Conservation (phyloP, 2,113 vertebrate genomes). For the Elanus axillaris region DNA sequence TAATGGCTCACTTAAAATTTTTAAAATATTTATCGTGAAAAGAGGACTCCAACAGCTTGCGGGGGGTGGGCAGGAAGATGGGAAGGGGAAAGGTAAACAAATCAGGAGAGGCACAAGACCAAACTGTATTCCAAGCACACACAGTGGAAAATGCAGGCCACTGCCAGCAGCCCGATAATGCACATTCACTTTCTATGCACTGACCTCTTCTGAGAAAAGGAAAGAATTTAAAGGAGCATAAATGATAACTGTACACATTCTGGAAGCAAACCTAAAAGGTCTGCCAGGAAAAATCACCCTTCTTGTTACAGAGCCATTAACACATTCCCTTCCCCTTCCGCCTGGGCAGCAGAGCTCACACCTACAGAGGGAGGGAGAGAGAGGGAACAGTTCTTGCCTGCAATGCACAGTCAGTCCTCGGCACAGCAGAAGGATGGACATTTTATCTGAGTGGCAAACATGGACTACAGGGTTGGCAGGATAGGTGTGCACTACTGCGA, state of each 20-base stretch:
- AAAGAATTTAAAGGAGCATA: slow-evolving; percentile 21
- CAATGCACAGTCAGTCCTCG: background rate
- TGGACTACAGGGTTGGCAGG: background rate
- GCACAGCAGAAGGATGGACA: background rate
- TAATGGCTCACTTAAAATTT: background rate
- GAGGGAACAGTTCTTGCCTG: background rate
- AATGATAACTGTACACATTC: background rate
- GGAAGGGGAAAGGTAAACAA: background rate
- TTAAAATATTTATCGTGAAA: background rate
- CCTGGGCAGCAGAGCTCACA: background rate
- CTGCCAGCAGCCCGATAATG: slow-evolving; percentile 21
- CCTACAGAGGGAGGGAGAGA: rapidly evolving
- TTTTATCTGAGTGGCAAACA: background rate
- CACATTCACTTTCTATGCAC: slow-evolving; percentile 2
- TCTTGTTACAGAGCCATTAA: background rate
- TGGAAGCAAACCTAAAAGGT: background rate
- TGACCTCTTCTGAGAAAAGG: slow-evolving; percentile 19
- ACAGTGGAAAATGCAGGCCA: slow-evolving; percentile 24
- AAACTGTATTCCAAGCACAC: background rate
- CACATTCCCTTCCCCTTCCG: background rate
- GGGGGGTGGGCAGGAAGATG: background rate
- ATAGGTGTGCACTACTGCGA: rapidly evolving
- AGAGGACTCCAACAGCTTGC: background rate
- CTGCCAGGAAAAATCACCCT: slow-evolving; percentile 5
- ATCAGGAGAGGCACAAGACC: background rate